Evolutionary conservation across 1,140 invertebrate genomes (phyloP).

Genomic region (Achatina immaculata): DNA sequence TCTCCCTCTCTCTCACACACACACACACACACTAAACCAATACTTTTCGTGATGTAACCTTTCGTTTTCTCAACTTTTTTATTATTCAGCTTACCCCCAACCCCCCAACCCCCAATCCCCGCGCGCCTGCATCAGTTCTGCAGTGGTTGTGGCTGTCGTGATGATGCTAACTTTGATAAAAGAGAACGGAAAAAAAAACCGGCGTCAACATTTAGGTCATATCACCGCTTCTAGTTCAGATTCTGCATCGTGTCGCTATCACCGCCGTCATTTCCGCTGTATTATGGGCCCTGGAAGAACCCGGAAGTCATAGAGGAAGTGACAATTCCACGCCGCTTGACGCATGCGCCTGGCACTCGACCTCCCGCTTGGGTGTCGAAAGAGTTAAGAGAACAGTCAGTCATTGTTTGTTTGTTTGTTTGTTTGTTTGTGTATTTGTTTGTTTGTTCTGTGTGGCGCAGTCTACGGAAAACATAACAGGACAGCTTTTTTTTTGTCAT

Average conservation of each 20-base stretch:
- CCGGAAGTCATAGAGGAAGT: slow-evolving; percentile 5
- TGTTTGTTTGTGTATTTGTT: too few relatives aligned
- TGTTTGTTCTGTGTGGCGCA: too few relatives aligned
- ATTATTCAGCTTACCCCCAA: too few relatives aligned
- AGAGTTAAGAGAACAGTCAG: not conserved
- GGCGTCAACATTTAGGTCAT: not conserved
- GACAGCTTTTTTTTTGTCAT: too few relatives aligned
- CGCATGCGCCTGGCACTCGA: slow-evolving; percentile 15
- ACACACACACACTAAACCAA: not conserved
- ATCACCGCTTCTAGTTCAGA: not conserved
- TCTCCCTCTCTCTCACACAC: not conserved
- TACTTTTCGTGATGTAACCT: too few relatives aligned
- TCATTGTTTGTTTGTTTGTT: not conserved
- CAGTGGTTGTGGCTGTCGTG: too few relatives aligned
- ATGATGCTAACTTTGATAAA: too few relatives aligned
- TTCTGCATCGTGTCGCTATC: not conserved
- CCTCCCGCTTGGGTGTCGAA: not conserved
- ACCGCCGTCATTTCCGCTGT: slow-evolving; percentile 6
- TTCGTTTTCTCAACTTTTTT: too few relatives aligned
- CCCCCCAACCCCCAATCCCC: too few relatives aligned
- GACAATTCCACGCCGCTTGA: slow-evolving; percentile 6
- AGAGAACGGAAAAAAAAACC: too few relatives aligned
- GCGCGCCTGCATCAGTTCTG: too few relatives aligned
- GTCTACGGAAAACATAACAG: too few relatives aligned
- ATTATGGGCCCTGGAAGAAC: not conserved